phyloP scores from a whole-genome alignment of 2,888 invertebrate species.

The Neria commutata region DNA sequence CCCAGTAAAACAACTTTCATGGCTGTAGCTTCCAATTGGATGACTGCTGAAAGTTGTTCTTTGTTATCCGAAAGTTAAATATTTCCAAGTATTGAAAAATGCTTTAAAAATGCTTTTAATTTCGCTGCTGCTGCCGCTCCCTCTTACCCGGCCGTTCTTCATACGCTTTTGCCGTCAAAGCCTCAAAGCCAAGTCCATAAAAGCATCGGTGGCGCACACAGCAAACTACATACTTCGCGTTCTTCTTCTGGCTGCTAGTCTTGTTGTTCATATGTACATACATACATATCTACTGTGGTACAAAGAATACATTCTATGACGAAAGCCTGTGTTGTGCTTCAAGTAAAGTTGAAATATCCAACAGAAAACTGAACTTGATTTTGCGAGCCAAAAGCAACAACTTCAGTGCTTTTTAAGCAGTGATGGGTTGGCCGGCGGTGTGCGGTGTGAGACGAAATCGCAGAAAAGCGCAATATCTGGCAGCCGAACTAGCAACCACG shows the following conservation, averaged over 20 bases:
- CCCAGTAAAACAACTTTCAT: conserved; percentile 60
- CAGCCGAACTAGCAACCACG: too few relatives aligned
- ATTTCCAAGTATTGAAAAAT: not conserved
- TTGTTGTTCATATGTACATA: not conserved
- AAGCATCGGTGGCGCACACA: not conserved
- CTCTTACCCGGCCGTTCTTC: not conserved
- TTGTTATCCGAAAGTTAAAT: not conserved
- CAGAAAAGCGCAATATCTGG: too few relatives aligned
- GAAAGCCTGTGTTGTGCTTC: too few relatives aligned
- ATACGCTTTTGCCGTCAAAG: not conserved
- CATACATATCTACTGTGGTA: not conserved
- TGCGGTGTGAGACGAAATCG: too few relatives aligned
- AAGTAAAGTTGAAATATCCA: too few relatives aligned
- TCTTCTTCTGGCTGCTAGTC: too few relatives aligned
- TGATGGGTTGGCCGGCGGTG: too few relatives aligned
- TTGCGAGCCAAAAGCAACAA: too few relatives aligned
- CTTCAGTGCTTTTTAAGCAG: too few relatives aligned
- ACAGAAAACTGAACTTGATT: too few relatives aligned
- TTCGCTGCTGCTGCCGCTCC: not conserved
- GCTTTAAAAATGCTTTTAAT: not conserved
- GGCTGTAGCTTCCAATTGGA: conserved; percentile 53
- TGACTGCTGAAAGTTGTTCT: conserved; percentile 2
- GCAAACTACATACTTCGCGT: too few relatives aligned
- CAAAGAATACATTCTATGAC: too few relatives aligned
- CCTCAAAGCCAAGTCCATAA: not conserved